These are phyloP conservation scores for Poeciliopsis infans DNA, from an alignment of 2,797 vertebrate species.

Conservation along the genomic window DNA sequence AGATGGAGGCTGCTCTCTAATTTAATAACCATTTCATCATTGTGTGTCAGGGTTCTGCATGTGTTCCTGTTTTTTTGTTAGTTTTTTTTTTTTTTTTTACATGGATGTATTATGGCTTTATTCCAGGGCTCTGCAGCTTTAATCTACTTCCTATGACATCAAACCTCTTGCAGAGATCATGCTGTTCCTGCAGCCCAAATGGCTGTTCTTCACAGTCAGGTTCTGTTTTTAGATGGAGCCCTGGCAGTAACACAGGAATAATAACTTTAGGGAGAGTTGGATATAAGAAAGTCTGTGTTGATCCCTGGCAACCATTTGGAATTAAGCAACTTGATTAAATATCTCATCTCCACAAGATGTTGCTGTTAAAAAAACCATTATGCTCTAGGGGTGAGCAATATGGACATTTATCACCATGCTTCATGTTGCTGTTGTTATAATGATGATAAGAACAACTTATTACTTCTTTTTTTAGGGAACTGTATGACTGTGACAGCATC, in stretches of 20 bases:
- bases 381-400: conserved; percentile 2
- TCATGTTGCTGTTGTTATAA: too few relatives aligned
- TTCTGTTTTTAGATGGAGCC: conserved; percentile 54
- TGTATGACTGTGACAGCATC: too few relatives aligned
- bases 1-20: conserved; percentile 30
- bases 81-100: conserved; percentile 22
- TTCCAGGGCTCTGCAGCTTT: conserved; percentile 49
- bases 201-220: conserved; percentile 54
- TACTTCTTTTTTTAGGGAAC: too few relatives aligned
- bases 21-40: conserved; percentile 21
- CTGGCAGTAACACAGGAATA: conserved; percentile 8
- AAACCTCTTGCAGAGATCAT: conserved; percentile 41
- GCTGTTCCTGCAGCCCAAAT: conserved; percentile 65
- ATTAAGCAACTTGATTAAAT: conserved; percentile 32
- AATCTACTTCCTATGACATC: conserved; percentile 68
- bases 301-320: conserved; percentile 6
- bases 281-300: not conserved
- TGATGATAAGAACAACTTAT: too few relatives aligned
- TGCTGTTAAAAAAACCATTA: conserved; percentile 12
- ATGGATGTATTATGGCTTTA: conserved; percentile 61
- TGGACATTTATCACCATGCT: too few relatives aligned
- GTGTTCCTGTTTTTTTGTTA: conserved; percentile 39
- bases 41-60: conserved; percentile 30
- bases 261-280: conserved; percentile 6
- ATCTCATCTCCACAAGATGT: conserved; percentile 17